Evolutionary conservation across 2,888 invertebrate species (phyloP).

Genomic region (Fabriciana adippe): DNA sequence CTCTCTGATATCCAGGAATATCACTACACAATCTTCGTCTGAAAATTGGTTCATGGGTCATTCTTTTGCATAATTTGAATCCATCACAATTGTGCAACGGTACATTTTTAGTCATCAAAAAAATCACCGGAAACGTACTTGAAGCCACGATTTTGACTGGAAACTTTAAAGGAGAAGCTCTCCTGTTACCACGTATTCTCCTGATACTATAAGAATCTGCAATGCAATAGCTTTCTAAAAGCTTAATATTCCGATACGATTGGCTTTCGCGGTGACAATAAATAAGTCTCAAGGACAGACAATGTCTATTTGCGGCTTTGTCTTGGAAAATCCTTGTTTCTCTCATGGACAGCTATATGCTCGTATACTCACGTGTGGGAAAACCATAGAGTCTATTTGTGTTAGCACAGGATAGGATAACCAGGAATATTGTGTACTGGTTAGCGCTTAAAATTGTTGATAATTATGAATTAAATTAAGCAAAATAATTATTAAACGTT

Average conservation of each 20-base stretch:
- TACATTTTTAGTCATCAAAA: too few relatives aligned
- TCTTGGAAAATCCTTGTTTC: slow-evolving; percentile 51
- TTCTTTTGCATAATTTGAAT: too few relatives aligned
- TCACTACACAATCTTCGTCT: too few relatives aligned
- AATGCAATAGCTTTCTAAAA: too few relatives aligned
- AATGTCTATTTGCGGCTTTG: slow-evolving; percentile 48
- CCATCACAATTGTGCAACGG: too few relatives aligned
- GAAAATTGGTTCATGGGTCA: too few relatives aligned
- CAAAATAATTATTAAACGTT: slow-evolving; percentile 39
- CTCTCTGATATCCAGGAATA: too few relatives aligned
- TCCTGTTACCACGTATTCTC: too few relatives aligned
- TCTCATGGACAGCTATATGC: slow-evolving; percentile 56
- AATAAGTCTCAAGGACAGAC: slow-evolving; percentile 59
- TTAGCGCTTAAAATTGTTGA: slow-evolving; percentile 40
- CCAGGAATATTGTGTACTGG: slow-evolving; percentile 45
- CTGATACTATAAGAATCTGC: too few relatives aligned
- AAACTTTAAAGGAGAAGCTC: too few relatives aligned
- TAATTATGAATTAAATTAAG: slow-evolving; percentile 19
- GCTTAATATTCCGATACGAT: slow-evolving; percentile 5
- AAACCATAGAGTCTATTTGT: slow-evolving; percentile 45
- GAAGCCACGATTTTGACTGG: too few relatives aligned
- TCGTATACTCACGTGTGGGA: slow-evolving; percentile 47
- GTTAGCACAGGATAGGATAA: slow-evolving; percentile 43
- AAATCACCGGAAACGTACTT: too few relatives aligned
- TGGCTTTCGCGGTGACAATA: slow-evolving; percentile 50